Evolutionary conservation across 2,888 invertebrate species (phyloP), one percentile per base, ranked within the genome.

Genomic region (Habroteleia sp.): DNA sequence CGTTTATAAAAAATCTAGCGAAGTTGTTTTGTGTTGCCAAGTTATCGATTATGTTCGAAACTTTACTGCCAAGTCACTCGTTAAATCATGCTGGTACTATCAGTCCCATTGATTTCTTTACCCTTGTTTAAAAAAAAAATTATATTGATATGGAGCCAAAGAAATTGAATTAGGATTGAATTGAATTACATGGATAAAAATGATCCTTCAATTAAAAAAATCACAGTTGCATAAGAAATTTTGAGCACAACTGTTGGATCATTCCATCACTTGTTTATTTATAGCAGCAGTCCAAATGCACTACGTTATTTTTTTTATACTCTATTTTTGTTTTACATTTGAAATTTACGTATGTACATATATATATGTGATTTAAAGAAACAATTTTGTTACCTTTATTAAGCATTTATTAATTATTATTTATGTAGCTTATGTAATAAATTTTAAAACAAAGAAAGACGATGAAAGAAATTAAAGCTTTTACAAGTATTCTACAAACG

Each of bases 41-140:
- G 7, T 16, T 29, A 41, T 29, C n/a, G 17, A 35, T 48, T 65
- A 29, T 17, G 33, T 58, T 62, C 54, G 5, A 46, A 27, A 29
- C 31, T 54, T 52, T 60, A 63, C 69, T 69, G 69, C 69, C 68
- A 50, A 25, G 6, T 35, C 60, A 66, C 46, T 66, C 39, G 33
- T 52, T 65, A 23, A 25, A 52, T 50, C 6, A 63, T 14, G 5
- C 31, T 25, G 16, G 39, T 39, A 39, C 39, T n/a, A n/a, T n/a
- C n/a, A n/a, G n/a, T n/a, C n/a, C n/a, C n/a, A n/a, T n/a, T n/a
- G n/a, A n/a, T n/a, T n/a, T n/a, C n/a, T n/a, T n/a, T n/a, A n/a
- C n/a, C n/a, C n/a, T n/a, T n/a, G n/a, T n/a, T n/a, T n/a, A n/a
- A n/a, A n/a, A n/a, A n/a, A n/a, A n/a, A n/a, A n/a, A n/a, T n/a